These are phyloP conservation scores for Steinernema carpocapsae DNA, from an alignment of 2,888 invertebrate species.

Conservation along the genomic window DNA sequence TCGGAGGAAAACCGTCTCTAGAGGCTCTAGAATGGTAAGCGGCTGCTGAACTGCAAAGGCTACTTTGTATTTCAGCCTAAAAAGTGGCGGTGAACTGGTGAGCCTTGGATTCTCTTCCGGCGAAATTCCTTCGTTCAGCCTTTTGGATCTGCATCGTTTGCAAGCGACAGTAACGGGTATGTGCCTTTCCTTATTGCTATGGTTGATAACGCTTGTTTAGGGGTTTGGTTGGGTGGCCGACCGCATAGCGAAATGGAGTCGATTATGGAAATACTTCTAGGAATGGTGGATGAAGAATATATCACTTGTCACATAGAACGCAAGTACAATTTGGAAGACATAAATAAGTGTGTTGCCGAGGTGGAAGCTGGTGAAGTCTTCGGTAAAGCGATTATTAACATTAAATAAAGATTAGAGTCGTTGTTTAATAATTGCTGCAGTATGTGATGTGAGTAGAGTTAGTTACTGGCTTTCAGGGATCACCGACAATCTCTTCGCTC, in stretches of 20 bases:
- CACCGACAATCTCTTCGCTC: too few species aligned
- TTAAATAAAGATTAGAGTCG: constrained; percentile 40
- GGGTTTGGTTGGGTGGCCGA: constrained; percentile 51
- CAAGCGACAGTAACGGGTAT: constrained; percentile 47
- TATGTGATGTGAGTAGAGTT: too few species aligned
- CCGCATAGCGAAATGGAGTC: constrained; percentile 41
- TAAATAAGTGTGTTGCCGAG: constrained; percentile 42
- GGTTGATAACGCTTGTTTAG: constrained; percentile 35
- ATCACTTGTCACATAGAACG: constrained; percentile 72
- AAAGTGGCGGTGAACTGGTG: constrained; percentile 73
- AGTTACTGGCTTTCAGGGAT: too few species aligned
- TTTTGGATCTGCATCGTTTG: constrained; percentile 62
- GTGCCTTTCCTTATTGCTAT: neutral
- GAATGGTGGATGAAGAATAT: constrained; percentile 75
- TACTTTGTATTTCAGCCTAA: constrained; percentile 71
- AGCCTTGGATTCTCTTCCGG: constrained; percentile 73
- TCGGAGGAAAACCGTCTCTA: constrained; percentile 75
- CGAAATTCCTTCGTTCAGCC: constrained; percentile 71
- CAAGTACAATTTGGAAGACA: constrained; percentile 39
- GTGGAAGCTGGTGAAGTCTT: constrained; percentile 42
- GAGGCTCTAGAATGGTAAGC: constrained; percentile 75
- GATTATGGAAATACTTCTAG: constrained; percentile 73
- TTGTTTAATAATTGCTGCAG: too few species aligned
- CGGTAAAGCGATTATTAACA: constrained; percentile 46
- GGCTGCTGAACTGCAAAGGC: neutral